Evolutionary conservation across 2,797 vertebrate genomes (phyloP).

Genomic region (Eospalax fontanierii): DNA sequence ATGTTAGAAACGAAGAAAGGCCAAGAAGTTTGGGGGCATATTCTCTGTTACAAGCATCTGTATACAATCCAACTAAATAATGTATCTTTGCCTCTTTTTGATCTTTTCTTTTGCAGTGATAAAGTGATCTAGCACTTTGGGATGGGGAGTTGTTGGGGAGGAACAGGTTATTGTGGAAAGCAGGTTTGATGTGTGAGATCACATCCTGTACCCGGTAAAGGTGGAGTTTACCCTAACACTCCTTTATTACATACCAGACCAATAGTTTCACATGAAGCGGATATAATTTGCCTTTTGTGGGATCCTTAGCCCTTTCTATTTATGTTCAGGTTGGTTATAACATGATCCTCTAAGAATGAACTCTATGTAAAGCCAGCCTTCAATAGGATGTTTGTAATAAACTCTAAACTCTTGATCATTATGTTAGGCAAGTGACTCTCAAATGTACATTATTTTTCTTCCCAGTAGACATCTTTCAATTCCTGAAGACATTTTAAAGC

Average conservation of each 20-base stretch:
- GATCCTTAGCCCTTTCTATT: background rate
- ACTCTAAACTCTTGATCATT: conserved; percentile 14
- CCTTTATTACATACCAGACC: conserved; percentile 57
- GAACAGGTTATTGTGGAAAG: conserved; percentile 53
- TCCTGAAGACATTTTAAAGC: background rate
- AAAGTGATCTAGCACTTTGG: conserved; percentile 52
- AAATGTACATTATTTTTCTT: background rate
- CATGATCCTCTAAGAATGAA: conserved; percentile 32
- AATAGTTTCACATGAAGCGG: conserved; percentile 66
- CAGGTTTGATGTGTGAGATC: conserved; percentile 75
- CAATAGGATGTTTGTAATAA: conserved; percentile 31
- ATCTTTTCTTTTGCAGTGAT: conserved; percentile 35
- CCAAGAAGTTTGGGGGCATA: conserved; percentile 23
- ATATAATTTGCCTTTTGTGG: conserved; percentile 25
- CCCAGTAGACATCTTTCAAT: background rate
- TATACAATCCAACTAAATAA: background rate
- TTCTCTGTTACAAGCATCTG: background rate
- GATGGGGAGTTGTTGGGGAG: conserved; percentile 60
- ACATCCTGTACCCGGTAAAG: conserved; percentile 63
- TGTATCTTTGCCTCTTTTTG: background rate
- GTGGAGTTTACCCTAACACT: conserved; percentile 20
- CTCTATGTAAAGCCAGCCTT: background rate
- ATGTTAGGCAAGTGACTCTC: background rate
- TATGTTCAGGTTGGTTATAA: conserved; percentile 27
- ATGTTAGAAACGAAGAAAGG: conserved; percentile 51